These are phyloP conservation scores for Xiphophorus hellerii DNA, from an alignment of 2,113 vertebrate genomes.

Conservation along the genomic window DNA sequence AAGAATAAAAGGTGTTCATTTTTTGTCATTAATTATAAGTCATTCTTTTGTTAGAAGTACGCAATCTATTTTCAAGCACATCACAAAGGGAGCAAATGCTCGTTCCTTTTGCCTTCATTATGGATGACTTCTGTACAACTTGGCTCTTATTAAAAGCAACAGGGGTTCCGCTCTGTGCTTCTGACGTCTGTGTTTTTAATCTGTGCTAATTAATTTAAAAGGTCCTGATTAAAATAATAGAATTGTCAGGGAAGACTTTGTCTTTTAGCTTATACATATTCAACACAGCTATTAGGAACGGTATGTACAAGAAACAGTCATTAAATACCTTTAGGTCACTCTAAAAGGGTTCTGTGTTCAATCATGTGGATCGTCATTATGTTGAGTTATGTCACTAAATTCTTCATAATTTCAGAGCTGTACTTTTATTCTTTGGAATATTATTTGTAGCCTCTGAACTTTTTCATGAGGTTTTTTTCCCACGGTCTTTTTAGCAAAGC, in stretches of 20 bases:
- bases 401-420: background rate
- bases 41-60: constrained; percentile 52
- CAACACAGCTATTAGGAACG: constrained; percentile 46
- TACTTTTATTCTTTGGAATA: background rate
- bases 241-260: constrained; percentile 38
- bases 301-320: constrained; percentile 29
- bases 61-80: constrained; percentile 54
- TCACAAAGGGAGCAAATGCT: constrained; percentile 67
- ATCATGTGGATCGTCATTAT: constrained; percentile 5
- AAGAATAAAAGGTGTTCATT: background rate
- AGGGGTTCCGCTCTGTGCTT: constrained; percentile 55
- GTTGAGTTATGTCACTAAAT: constrained; percentile 1
- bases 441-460: background rate
- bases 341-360: constrained; percentile 4
- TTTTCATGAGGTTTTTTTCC: background rate
- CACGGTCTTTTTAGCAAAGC: background rate
- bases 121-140: constrained; percentile 59
- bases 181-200: constrained; percentile 62
- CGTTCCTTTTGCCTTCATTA: constrained; percentile 51
- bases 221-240: constrained; percentile 58
- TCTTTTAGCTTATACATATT: constrained; percentile 40
- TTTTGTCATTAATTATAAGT: constrained; percentile 52
- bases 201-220: constrained; percentile 71
- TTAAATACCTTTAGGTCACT: constrained; percentile 40
- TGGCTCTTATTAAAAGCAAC: constrained; percentile 65